phyloP scores from a whole-genome alignment of 2,797 vertebrate species.

The Anguilla marmorata region DNA sequence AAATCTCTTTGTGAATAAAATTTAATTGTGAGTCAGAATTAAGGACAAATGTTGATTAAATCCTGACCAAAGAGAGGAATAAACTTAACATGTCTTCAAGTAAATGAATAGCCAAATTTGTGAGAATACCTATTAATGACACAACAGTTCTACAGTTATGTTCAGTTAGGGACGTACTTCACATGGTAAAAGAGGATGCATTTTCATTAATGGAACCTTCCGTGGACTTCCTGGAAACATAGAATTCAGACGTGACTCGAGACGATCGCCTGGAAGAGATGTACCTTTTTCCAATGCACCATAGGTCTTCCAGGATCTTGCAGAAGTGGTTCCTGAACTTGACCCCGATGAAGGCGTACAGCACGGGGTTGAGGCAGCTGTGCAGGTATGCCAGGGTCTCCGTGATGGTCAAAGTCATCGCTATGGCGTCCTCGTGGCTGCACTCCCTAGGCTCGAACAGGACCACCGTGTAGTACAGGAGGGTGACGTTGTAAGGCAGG shows the following conservation, averaged over 20 bases:
- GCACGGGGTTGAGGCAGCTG: conserved; percentile 82
- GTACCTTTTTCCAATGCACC: conserved; percentile 65
- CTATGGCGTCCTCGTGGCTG: neutral
- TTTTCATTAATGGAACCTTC: conserved; percentile 71
- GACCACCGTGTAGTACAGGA: conserved; percentile 65
- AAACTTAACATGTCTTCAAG: too few relatives aligned
- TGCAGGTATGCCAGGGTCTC: conserved; percentile 80
- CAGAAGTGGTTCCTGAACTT: conserved; percentile 81
- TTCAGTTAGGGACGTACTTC: conserved; percentile 37
- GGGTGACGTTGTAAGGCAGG: conserved; percentile 79
- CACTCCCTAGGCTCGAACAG: conserved; percentile 60
- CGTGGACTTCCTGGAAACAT: conserved; percentile 70
- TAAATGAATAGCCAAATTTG: neutral
- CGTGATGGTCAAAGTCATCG: conserved; percentile 54
- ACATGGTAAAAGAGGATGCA: conserved; percentile 84
- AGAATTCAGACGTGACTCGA: conserved; percentile 70
- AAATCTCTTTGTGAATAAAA: neutral
- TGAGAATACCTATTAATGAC: neutral
- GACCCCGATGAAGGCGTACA: conserved; percentile 83
- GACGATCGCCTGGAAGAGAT: conserved; percentile 62
- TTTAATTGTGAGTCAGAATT: neutral
- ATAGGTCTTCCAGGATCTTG: conserved; percentile 70
- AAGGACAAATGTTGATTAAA: neutral
- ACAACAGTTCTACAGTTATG: neutral
- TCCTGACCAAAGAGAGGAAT: neutral